Conservation (phyloP, 1,140 invertebrate species). For the Leucophenga varia region DNA sequence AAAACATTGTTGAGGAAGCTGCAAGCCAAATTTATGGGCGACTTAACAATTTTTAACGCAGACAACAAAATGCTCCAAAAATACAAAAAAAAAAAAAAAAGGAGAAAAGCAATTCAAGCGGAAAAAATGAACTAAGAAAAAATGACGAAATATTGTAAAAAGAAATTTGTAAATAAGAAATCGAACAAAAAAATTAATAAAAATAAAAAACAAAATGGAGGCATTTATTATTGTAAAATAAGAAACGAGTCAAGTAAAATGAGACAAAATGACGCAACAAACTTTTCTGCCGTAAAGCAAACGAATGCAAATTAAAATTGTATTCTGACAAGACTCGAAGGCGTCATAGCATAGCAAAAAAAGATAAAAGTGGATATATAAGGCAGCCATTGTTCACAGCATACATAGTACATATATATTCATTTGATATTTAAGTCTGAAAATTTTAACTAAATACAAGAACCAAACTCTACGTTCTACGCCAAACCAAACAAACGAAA, state of each 20-base stretch:
- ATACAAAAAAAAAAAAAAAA: slow-evolving; percentile 21
- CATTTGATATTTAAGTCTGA: too few relatives aligned
- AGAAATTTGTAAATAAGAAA: slow-evolving; percentile 49
- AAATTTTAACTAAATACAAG: too few relatives aligned
- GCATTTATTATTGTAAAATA: too few relatives aligned
- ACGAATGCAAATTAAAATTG: slow-evolving; percentile 55
- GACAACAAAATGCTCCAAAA: slow-evolving; percentile 6
- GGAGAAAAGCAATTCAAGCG: slow-evolving; percentile 21
- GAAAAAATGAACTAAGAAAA: slow-evolving; percentile 33
- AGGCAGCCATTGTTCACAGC: too few relatives aligned
- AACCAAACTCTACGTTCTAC: too few relatives aligned
- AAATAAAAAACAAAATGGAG: too few relatives aligned
- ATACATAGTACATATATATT: too few relatives aligned
- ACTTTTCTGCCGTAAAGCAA: slow-evolving; percentile 38
- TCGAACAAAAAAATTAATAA: slow-evolving; percentile 17
- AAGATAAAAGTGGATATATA: too few relatives aligned
- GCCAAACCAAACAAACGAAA: too few relatives aligned
- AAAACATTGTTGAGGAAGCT: too few relatives aligned
- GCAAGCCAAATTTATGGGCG: slow-evolving; percentile 54
- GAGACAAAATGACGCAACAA: background rate
- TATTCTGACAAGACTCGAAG: slow-evolving; percentile 27
- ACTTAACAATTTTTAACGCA: slow-evolving; percentile 47
- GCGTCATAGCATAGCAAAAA: slow-evolving; percentile 45
- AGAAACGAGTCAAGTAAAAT: slow-evolving; percentile 11
- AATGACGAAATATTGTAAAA: slow-evolving; percentile 41